A percentile compares a stretch with the other conserved stretches of the same genome.
Conservation (phyloP, 2,113 vertebrate species). For the Pithys albifrons region DNA sequence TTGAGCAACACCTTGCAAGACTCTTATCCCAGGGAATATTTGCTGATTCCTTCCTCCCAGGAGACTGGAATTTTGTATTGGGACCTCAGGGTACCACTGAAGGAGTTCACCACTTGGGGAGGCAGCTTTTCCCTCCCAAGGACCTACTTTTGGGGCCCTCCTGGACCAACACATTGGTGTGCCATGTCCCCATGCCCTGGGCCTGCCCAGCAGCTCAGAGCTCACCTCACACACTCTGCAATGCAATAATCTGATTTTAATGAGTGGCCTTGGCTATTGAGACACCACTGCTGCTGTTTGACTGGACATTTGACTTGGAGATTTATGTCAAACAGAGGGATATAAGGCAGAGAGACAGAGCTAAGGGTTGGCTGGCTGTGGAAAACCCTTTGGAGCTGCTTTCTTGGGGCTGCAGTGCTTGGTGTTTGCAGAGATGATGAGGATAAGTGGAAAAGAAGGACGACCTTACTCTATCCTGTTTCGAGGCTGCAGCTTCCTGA, state of each 20-base stretch:
- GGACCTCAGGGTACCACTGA: neutral
- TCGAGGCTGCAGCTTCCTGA: slow-evolving; percentile 76
- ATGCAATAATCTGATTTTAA: neutral
- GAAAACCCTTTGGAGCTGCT: neutral
- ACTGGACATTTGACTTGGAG: neutral
- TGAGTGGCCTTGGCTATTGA: neutral
- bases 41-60: neutral
- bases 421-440: neutral
- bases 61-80: neutral
- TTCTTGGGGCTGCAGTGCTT: neutral
- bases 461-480: slow-evolving; percentile 72
- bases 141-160: neutral
- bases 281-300: neutral
- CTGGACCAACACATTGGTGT: neutral
- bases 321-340: neutral
- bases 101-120: neutral
- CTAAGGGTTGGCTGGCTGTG: neutral
- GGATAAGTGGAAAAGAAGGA: neutral
- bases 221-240: neutral
- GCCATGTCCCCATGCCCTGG: neutral
- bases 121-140: neutral
- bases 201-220: neutral
- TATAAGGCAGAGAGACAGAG: neutral
- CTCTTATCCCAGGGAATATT: neutral
- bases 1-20: neutral